Evolutionary conservation across 2,888 invertebrate species (phyloP), one percentile per base, ranked within the genome.

Genomic region (Idaea biselata): DNA sequence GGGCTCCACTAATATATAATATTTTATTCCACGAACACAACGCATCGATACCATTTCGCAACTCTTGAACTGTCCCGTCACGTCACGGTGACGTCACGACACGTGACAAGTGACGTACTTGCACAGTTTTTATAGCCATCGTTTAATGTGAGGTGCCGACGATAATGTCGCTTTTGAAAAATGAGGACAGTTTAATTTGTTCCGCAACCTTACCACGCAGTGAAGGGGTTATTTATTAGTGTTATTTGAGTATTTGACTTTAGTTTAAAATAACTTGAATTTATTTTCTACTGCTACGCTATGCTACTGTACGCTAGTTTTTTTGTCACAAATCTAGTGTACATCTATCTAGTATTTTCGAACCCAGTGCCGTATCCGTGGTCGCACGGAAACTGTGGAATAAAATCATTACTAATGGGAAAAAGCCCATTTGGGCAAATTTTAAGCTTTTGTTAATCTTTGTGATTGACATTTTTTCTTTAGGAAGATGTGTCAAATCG

Each of bases 71-170:
- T 58, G 63, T 63, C 54, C 63, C 63, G 67, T 68, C 67, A 69
- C 64, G 62, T 44, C 44, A 44, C 31, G 44, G 65, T 60, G 67
- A 66, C 68, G 69, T 68, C 14, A 44, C 44, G 70, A 71, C 70
- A 66, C 60, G 62, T 68, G 73, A 73, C 73, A 72, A 70, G 73
- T 74, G 76, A 76, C 74, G 70, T 74, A 74, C 74, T 73, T 76
- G 73, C 76, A 73, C 71, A 65, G 68, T 71, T 69, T 71, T 71
- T 71, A 71, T 68, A 66, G 69, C 67, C 65, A 64, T 62, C 58
- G 73, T 67, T 74, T 73, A 73, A 69, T 67, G 67, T 62, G 63
- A 63, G 60, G 60, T 63, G 63, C 60, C 58, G 58, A 59, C 71
- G 71, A 70, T 72, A 69, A 68, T 67, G 73, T 68, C 64, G 59